Percentiles rank a stretch among this genome's conserved stretches.
Conservation (phyloP, 2,113 vertebrate species). For the Osmerus eperlanus region DNA sequence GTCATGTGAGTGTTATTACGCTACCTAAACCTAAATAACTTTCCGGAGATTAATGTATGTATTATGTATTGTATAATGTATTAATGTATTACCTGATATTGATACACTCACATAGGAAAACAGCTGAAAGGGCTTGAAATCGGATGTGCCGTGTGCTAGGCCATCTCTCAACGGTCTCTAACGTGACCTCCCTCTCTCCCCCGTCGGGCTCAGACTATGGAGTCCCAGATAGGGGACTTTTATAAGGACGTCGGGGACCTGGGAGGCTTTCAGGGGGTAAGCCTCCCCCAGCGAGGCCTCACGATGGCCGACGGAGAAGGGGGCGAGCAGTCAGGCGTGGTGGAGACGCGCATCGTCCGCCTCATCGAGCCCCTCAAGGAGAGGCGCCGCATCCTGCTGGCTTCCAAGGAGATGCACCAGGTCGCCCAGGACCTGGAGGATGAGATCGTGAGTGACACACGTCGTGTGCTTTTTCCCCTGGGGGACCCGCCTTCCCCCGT, state of each 20-base stretch:
- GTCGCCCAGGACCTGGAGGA: conserved; percentile 90
- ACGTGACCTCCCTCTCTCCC: conserved; percentile 34
- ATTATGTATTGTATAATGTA: too few relatives aligned
- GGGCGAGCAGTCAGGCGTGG: conserved; percentile 68
- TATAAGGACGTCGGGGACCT: conserved; percentile 76
- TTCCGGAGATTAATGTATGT: too few relatives aligned
- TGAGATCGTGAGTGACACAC: conserved; percentile 81
- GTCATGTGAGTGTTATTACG: too few relatives aligned
- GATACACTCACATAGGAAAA: conserved; percentile 35
- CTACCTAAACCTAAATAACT: too few relatives aligned
- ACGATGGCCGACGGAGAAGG: conserved; percentile 74
- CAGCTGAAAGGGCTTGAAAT: conserved; percentile 20
- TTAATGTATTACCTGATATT: conserved; percentile 48
- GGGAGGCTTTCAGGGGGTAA: conserved; percentile 73
- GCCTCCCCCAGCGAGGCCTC: conserved; percentile 74
- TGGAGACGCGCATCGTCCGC: conserved; percentile 78
- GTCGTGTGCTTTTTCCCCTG: not conserved
- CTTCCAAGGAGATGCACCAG: conserved; percentile 90
- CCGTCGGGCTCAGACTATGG: conserved; percentile 74
- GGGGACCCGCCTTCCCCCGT: not conserved
- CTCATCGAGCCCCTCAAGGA: conserved; percentile 83
- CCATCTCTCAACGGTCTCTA: conserved; percentile 31
- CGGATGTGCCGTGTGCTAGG: conserved; percentile 21
- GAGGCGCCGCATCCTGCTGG: conserved; percentile 80
- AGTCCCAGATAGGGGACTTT: conserved; percentile 83